Evolutionary conservation across 2,113 vertebrate species (phyloP).

Genomic region (Prietella phreatophila): DNA sequence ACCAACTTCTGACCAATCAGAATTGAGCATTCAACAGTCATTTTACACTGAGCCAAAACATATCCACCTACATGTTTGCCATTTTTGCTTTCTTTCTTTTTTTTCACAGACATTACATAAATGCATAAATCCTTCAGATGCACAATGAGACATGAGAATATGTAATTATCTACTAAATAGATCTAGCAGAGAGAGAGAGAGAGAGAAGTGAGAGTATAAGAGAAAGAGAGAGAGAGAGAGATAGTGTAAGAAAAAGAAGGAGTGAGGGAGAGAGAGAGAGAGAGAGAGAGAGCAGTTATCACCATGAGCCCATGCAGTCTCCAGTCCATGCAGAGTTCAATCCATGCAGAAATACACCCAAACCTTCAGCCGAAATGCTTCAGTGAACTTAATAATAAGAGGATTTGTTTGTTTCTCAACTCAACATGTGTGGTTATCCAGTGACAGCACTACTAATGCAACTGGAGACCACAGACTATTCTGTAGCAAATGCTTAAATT

Average conservation of each 20-base stretch:
- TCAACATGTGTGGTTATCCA: conserved; percentile 2
- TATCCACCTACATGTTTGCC: not conserved
- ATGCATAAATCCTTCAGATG: conserved; percentile 30
- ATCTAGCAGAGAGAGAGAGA: not conserved
- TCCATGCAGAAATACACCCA: conserved; percentile 24
- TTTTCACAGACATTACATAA: not conserved
- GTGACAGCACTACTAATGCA: conserved; percentile 3
- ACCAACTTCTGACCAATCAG: not conserved
- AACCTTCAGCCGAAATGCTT: conserved; percentile 6
- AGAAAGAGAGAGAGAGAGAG: too few species aligned
- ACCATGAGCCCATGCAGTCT: conserved; percentile 33
- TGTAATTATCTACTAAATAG: conserved; percentile 25
- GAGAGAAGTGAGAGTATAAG: not conserved
- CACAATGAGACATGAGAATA: conserved; percentile 13
- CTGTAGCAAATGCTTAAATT: conserved; percentile 23
- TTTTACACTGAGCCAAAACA: not conserved
- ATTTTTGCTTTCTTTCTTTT: not conserved
- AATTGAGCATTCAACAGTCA: not conserved
- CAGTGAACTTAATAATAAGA: conserved; percentile 28
- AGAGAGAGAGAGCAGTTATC: conserved; percentile 18
- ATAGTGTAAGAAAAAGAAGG: not conserved
- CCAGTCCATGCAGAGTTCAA: conserved; percentile 16
- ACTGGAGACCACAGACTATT: conserved; percentile 1
- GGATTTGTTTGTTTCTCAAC: conserved; percentile 30
- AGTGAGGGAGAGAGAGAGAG: not conserved